Conservation (phyloP, 2,797 vertebrate species). For the Myoxocephalus aenaeus region DNA sequence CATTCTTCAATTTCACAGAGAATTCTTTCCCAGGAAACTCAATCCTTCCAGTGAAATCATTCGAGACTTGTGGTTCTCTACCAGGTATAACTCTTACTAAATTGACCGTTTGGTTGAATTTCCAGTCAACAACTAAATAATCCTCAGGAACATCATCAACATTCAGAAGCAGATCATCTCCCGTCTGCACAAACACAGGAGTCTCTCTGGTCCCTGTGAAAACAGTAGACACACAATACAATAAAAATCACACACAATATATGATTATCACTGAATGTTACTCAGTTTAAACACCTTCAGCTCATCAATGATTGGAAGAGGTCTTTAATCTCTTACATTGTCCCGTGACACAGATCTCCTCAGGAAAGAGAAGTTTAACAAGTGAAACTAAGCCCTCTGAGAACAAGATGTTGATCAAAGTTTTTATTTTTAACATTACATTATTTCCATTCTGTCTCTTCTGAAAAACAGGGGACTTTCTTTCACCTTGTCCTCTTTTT, state of each 20-base stretch:
- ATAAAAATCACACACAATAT: neutral
- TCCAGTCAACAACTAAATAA: rapidly evolving
- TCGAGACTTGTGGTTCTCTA: rapidly evolving
- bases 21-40: neutral
- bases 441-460: neutral
- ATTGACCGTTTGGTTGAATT: rapidly evolving
- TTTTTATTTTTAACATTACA: no score
- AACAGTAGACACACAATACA: neutral
- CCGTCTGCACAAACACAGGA: conserved; percentile 17
- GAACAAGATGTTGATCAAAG: no score
- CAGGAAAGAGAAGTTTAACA: no score
- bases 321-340: no score
- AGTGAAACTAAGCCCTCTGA: no score
- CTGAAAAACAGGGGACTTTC: neutral
- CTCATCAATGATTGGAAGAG: no score
- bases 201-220: conserved; percentile 10
- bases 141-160: rapidly evolving
- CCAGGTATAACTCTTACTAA: rapidly evolving
- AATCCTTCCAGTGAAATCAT: rapidly evolving
- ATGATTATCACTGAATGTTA: neutral
- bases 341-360: no score
- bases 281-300: no score
- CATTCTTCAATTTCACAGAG: conserved; percentile 50
- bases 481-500: neutral
- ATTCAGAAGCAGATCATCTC: conserved; percentile 26